phyloP scores from a whole-genome alignment of 2,113 vertebrate species.

The Bombycilla garrulus region DNA sequence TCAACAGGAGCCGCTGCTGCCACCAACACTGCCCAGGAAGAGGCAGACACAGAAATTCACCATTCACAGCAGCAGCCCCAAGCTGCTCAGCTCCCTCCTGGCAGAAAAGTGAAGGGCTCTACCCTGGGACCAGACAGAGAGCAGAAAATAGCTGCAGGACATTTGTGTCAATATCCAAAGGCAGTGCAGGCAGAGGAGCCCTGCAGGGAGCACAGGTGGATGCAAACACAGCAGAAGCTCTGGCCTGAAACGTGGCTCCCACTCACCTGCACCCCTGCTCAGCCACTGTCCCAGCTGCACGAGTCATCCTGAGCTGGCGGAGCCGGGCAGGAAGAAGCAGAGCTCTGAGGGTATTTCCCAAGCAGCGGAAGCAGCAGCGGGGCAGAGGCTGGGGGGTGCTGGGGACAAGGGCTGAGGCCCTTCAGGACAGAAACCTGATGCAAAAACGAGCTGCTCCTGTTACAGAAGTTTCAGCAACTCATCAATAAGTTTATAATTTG shows the following conservation, averaged over 20 bases:
- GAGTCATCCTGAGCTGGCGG: not conserved
- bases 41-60: fast-evolving
- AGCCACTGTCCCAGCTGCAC: not conserved
- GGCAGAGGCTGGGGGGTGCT: not conserved
- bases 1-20: not conserved
- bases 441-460: not conserved
- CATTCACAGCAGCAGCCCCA: not conserved
- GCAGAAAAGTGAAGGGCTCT: too few species aligned
- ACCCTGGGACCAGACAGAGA: not conserved
- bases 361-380: not conserved
- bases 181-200: not conserved
- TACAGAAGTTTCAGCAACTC: not conserved
- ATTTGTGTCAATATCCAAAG: fast-evolving
- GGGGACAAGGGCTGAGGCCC: not conserved
- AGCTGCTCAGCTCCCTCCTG: not conserved
- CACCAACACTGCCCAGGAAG: not conserved
- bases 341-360: not conserved
- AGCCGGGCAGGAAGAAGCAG: not conserved
- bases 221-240: not conserved
- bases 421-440: not conserved
- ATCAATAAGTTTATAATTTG: not conserved
- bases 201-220: not conserved
- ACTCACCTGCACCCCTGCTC: not conserved
- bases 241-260: not conserved
- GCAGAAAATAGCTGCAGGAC: not conserved